phyloP scores from a whole-genome alignment of 2,888 invertebrate genomes.

The Furcula furcula region DNA sequence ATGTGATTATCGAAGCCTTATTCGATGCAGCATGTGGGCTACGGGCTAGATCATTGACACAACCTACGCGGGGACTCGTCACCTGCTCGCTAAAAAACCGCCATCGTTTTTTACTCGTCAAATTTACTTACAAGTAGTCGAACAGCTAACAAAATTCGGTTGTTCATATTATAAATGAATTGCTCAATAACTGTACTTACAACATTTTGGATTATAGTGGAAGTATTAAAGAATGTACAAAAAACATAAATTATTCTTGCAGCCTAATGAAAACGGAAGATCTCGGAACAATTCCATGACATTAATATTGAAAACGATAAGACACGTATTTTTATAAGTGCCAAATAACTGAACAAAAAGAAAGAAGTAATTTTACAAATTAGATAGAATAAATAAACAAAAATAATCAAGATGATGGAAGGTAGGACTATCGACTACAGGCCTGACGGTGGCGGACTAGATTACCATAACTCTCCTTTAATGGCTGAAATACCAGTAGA shows the following conservation, averaged over 20 bases:
- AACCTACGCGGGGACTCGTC: slow-evolving; percentile 75
- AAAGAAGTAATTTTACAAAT: slow-evolving; percentile 58
- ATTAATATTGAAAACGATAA: slow-evolving; percentile 52
- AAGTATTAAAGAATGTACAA: background rate
- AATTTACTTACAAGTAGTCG: slow-evolving; percentile 61
- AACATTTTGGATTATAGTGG: slow-evolving; percentile 45
- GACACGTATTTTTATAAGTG: slow-evolving; percentile 77
- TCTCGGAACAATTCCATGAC: slow-evolving; percentile 78
- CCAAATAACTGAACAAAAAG: slow-evolving; percentile 58
- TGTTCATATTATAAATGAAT: slow-evolving; percentile 2
- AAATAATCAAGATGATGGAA: slow-evolving; percentile 75
- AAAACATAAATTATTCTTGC: slow-evolving; percentile 41
- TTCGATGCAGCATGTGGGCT: slow-evolving; percentile 79
- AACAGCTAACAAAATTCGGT: slow-evolving; percentile 15
- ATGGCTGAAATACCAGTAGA: slow-evolving; percentile 86
- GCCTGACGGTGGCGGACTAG: slow-evolving; percentile 83
- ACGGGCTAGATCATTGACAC: slow-evolving; percentile 79
- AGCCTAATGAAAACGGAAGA: slow-evolving; percentile 71
- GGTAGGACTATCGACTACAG: slow-evolving; percentile 79
- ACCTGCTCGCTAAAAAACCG: slow-evolving; percentile 70
- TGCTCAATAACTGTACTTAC: slow-evolving; percentile 16
- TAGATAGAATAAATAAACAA: slow-evolving; percentile 65
- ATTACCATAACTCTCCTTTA: slow-evolving; percentile 85
- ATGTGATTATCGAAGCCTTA: slow-evolving; percentile 76
- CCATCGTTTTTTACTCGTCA: slow-evolving; percentile 55